Evolutionary conservation across 2,888 invertebrate species (phyloP), one percentile per base, ranked within the genome.

Genomic region (Prosapia bicincta): DNA sequence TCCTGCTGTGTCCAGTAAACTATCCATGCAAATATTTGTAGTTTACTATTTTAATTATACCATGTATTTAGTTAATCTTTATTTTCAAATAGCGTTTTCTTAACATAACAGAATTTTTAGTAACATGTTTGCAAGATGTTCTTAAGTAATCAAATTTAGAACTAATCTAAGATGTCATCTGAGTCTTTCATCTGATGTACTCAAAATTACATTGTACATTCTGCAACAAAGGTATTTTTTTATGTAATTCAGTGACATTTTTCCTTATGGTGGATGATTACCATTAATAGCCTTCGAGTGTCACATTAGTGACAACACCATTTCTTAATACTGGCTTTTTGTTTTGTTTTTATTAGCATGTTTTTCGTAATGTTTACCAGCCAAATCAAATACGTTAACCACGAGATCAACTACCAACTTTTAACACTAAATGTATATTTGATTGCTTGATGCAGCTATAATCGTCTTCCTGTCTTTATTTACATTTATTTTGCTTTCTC

Each of bases 1-100:
- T 93, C 93, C 84, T 95, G 95, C 89, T 93, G 93, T 89, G 90
- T 95, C 88, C 95, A 95, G 90, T 95, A 92, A 87, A 86, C 38
- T 25, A 13, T 43, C 43, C 54, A 24, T 13, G 9, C 15, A 26
- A n/a, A 26, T 67, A n/a, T 54, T 43, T 28, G 65, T 74, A 66
- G 54, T 54, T 54, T 54, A 54, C 54, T 20, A 54, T 54, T 54
- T 54, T 54, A n/a, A 69, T 15, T 28, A 69, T 26, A 69, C 38
- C 43, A 32, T 38, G 25, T 70, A 24, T 70, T 70, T 28, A 28
- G 69, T 69, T 69, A 30, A 38, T 32, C 38, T 54, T 54, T 54
- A 54, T 54, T 20, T 54, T 54, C 20, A 20, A 54, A 54, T 54
- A 20, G n/a, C 67, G 32, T 26, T 73, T 38, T 73, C 68, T 73